Base-by-base conservation (phyloP, 2,888 invertebrate species). In the Empis livida region DNA sequence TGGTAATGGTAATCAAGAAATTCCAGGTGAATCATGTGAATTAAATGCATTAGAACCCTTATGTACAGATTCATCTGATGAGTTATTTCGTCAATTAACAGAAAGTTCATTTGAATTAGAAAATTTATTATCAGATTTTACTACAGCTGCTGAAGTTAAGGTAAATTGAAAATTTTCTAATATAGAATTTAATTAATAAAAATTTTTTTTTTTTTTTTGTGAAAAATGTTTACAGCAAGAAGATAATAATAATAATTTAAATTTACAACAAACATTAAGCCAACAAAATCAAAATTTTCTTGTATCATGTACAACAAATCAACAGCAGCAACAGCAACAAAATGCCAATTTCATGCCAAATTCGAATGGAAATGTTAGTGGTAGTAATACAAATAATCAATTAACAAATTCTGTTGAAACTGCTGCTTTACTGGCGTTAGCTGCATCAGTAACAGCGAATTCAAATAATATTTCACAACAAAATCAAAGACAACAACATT, bases 21-120 rank as follows among this genome's bases (percentile, higher is more conserved):
- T 56, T 47, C 54, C 58, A 16, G 57, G 57, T 50, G 47, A 57
- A 45, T 56, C 57, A 51, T 59, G 61, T 54, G 64, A 65, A 49
- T 52, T 65, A 44, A 62, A 61, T 51, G 56, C 61, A 23, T 55
- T 70, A 52, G 69, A 70, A 53, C 67, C 69, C 3, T 58, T 70
- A 27, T 69, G 68, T 45, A 75, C 73, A 45, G 84, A 85, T 61
- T 65, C 67, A 27, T 80, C 82, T 44, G 87, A 86, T 55, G 87
- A 88, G 57, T 79, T 88, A 51, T 80, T 88, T 60, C 85, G 85
- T 57, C 86, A 87, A 64, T 72, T 88, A 40, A 84, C 84, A 32
- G 90, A 90, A 59, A 82, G 86, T 46, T 80, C 86, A 50, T 90
- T 91, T 61, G 90, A 91, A 66, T 79, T 92, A 57, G 91, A 92